Base-by-base conservation (phyloP, 37 sponge, comb jelly and placozoan genomes). In the Chondrosia reniformis region DNA sequence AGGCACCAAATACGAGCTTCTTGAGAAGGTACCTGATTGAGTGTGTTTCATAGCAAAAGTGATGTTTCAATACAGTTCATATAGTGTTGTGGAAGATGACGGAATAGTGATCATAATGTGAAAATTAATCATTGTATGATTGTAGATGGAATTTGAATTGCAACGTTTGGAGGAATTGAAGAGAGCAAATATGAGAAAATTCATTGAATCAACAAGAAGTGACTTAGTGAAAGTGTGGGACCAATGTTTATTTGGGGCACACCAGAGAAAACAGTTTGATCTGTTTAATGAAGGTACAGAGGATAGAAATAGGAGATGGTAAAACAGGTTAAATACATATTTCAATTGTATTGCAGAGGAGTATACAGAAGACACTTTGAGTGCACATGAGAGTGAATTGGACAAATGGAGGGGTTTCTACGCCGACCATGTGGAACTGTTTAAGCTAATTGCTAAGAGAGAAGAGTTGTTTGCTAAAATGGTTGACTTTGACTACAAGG, bases 151-250 rank as follows among this genome's bases (percentile, higher is more conserved):
- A 17, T n/a, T 34, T 15, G 92, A 95, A 73, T 46, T 88, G 36
- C 69, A 85, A 1, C 75, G 89, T 12, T 75, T 95, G 39, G 80
- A 88, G 30, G 83, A 88, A 25, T 61, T 90, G 55, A 90, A 88
- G 79, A 82, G 61, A 34, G 45, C 79, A 32, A 79, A 95, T 76
- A 76, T 95, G 76, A 45, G 77, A 19, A 79, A 31, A 55, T 90
- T 95, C 76, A 83, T 90, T 67, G 52, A 81, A 59, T 66, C 80
- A 24, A 95, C 91, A 1, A 58, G 89, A 17, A 74, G 59, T 5
- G 92, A 95, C 76, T 83, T 95, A 55, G 63, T 37, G 67, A 80
- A 84, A 33, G 64, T 88, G 8, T 95, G 95, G 95, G 91, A 90
- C 74, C 49, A 79, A 36, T 90, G 92, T 45, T 75, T 81, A 12